phyloP scores from a whole-genome alignment of 2,797 vertebrate genomes.

The Peromyscus aztecus region DNA sequence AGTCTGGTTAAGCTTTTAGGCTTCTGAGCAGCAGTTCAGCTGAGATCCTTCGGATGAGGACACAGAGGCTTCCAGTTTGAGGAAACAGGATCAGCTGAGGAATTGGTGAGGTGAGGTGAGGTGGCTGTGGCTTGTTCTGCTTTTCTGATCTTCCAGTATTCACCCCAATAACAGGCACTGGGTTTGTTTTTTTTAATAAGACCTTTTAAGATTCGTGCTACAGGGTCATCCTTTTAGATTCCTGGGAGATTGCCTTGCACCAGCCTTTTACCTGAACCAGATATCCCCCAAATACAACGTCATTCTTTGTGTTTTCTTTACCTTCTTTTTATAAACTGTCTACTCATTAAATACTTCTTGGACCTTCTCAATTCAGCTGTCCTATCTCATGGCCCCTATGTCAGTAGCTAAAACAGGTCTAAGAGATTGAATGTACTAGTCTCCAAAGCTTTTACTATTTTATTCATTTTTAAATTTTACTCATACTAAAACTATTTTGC shows the following conservation, averaged over 20 bases:
- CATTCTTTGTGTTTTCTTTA: background rate
- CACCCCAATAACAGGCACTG: too few relatives aligned
- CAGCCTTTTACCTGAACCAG: background rate
- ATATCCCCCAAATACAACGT: background rate
- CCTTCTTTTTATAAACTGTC: background rate
- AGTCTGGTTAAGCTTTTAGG: too few relatives aligned
- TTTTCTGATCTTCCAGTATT: too few relatives aligned
- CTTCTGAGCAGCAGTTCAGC: too few relatives aligned
- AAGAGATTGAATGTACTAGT: conserved; percentile 42
- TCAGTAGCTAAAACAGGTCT: background rate
- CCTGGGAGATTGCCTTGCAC: background rate
- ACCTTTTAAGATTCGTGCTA: too few relatives aligned
- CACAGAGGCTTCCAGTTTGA: too few relatives aligned
- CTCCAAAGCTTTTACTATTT: conserved; percentile 63
- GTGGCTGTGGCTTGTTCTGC: too few relatives aligned
- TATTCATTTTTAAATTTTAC: conserved; percentile 66
- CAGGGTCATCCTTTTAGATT: background rate
- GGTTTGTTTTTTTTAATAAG: too few relatives aligned
- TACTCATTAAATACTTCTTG: background rate
- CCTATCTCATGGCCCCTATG: background rate
- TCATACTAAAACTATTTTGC: conserved; percentile 21
- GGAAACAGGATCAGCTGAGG: too few relatives aligned
- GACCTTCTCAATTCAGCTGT: background rate
- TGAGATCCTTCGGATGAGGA: too few relatives aligned
- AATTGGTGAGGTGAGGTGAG: too few relatives aligned